Base-by-base conservation (phyloP, 2,888 invertebrate species). In the Hedychridium roseum region DNA sequence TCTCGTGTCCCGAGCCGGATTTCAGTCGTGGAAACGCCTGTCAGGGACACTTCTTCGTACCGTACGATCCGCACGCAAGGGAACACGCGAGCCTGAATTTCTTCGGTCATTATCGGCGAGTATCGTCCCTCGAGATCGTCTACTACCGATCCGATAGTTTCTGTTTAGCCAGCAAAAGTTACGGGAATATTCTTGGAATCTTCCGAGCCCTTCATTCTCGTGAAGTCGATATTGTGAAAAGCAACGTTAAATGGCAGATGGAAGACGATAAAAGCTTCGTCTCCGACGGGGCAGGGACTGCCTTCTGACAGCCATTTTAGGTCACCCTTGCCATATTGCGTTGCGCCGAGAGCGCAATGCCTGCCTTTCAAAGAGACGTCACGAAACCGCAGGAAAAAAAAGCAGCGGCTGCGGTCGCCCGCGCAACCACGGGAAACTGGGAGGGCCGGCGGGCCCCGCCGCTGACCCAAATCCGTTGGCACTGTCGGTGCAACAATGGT, bases 391-490 rank as follows among this genome's bases (percentile, higher is more conserved):
- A 61, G 55, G 48, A 61, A 57, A 57, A 46, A 47, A 4, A 40
- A 39, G 54, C 12, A 14, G 49, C 54, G 57, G 50, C 58, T 60
- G 68, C 43, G 60, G n/a, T n/a, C n/a, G 65, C 60, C 54, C 52
- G 50, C 61, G 51, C 23, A 35, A 58, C 50, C 55, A 63, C 63
- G 64, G 61, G 63, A 70, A 70, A 64, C 61, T 64, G 64, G 59
- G 57, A 66, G 67, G 71, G 55, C 54, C 65, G 56, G 39, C 40
- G 56, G 53, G 61, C 64, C 61, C 61, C 65, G 59, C 60, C 64
- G 67, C 58, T 70, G 72, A 71, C 70, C 70, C 60, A 72, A 64
- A 72, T 71, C 58, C 57, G 54, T 36, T 36, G 52, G 50, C 55
- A 56, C n/a, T 50, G 56, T 54, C 57, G 52, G 53, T 55, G 52